Percentiles rank a stretch among this genome's conserved stretches.
These are phyloP conservation scores for Rafetus swinhoei DNA, from an alignment of 2,113 vertebrate genomes.

Conservation along the genomic window DNA sequence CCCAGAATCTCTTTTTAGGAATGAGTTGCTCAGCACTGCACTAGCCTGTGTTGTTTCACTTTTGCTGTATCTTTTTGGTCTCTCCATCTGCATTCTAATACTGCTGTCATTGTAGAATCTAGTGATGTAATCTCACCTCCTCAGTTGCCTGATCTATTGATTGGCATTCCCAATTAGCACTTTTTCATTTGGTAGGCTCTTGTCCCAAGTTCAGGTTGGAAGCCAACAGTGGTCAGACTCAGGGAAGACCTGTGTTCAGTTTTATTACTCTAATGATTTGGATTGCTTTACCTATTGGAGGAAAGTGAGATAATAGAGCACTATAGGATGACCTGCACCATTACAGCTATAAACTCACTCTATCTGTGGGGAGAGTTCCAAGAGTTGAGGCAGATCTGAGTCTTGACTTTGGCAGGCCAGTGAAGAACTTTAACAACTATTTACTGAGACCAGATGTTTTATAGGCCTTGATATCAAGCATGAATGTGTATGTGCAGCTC, in stretches of 20 bases:
- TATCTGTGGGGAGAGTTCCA: background rate
- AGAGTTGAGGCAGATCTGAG: background rate
- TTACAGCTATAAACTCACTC: background rate
- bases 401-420: background rate
- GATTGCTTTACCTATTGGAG: too few relatives aligned
- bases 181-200: background rate
- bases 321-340: background rate
- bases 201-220: background rate
- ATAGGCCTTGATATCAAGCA: too few relatives aligned
- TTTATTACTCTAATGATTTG: background rate
- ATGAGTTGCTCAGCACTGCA: background rate
- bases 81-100: background rate
- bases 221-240: background rate
- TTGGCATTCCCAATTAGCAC: background rate
- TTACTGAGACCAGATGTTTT: background rate
- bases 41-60: fast-evolving
- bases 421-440: background rate
- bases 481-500: background rate
- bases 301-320: background rate
- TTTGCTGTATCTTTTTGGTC: background rate
- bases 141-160: background rate
- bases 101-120: background rate
- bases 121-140: background rate
- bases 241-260: background rate
- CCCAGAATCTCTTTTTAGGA: background rate